Evolutionary conservation across 1,140 invertebrate genomes (phyloP).

Genomic region (Tribolium castaneum): DNA sequence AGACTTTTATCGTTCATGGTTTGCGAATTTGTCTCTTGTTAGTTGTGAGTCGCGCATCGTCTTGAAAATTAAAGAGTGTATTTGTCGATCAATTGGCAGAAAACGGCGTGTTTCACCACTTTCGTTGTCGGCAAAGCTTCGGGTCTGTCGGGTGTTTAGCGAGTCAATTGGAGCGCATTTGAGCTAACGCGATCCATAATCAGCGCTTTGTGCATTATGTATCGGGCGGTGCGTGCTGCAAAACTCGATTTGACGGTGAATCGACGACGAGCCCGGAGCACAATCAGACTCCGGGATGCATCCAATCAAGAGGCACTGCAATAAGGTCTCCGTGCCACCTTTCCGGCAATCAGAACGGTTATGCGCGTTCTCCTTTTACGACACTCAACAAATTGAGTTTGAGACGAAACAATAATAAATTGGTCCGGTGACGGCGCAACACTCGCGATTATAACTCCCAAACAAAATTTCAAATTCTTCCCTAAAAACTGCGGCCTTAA

Average conservation of each 20-base stretch:
- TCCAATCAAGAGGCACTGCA: conserved; percentile 37
- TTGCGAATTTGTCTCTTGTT: not conserved
- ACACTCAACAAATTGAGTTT: conserved; percentile 59
- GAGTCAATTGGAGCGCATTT: conserved; percentile 56
- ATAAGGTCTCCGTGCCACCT: conserved; percentile 29
- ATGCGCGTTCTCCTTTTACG: conserved; percentile 50
- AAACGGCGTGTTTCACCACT: conserved; percentile 26
- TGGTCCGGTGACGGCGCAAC: conserved; percentile 50
- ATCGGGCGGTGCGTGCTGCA: conserved; percentile 45
- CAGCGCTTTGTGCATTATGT: conserved; percentile 58
- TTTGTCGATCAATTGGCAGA: conserved; percentile 30
- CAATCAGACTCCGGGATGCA: conserved; percentile 45
- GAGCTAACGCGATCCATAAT: conserved; percentile 51
- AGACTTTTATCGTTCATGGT: not conserved
- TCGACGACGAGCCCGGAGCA: conserved; percentile 38
- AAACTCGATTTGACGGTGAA: conserved; percentile 30
- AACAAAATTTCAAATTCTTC: not conserved
- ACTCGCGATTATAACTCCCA: not conserved
- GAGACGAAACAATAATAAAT: conserved; percentile 58
- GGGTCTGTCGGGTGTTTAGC: conserved; percentile 50
- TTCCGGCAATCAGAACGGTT: conserved; percentile 7
- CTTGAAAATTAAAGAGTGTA: conserved; percentile 11
- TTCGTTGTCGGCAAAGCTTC: conserved; percentile 49
- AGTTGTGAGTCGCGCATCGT: not conserved
- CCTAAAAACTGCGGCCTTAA: too few relatives aligned